Evolutionary conservation across 1,140 invertebrate species (phyloP).

Genomic region (Plutomurus gul): DNA sequence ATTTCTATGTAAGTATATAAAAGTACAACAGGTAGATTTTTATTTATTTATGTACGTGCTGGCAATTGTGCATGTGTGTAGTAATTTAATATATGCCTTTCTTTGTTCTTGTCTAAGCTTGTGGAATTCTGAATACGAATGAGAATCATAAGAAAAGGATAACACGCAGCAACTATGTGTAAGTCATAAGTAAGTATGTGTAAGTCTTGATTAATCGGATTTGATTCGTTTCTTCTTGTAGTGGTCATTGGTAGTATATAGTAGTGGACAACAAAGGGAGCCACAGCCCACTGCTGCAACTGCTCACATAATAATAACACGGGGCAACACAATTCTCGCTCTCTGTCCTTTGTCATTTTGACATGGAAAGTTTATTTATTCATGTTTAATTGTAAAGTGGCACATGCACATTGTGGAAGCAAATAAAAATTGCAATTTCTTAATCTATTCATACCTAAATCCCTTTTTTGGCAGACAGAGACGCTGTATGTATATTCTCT

Average conservation of each 20-base stretch:
- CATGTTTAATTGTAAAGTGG: constrained; percentile 1
- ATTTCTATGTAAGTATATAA: too few relatives aligned
- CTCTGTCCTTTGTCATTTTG: neutral
- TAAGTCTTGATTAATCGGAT: constrained; percentile 25
- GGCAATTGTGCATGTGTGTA: too few relatives aligned
- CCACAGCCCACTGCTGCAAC: too few relatives aligned
- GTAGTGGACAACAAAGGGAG: too few relatives aligned
- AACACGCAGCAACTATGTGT: neutral
- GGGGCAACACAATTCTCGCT: too few relatives aligned
- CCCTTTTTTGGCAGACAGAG: constrained; percentile 15
- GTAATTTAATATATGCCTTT: too few relatives aligned
- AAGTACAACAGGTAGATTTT: too few relatives aligned
- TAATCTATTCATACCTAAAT: constrained; percentile 2
- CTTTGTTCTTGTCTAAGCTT: too few relatives aligned
- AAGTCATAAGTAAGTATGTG: neutral
- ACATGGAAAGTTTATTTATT: constrained; percentile 30
- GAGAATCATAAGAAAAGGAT: neutral
- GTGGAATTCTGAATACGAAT: neutral
- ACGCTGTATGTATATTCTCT: neutral
- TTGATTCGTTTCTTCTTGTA: neutral
- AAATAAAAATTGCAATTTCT: constrained; percentile 23
- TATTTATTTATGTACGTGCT: too few relatives aligned
- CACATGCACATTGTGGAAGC: neutral
- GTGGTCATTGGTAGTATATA: too few relatives aligned
- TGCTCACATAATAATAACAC: too few relatives aligned